These are phyloP conservation scores for Pachymerium ferrugineum DNA, from an alignment of 2,888 invertebrate species.

Conservation along the genomic window DNA sequence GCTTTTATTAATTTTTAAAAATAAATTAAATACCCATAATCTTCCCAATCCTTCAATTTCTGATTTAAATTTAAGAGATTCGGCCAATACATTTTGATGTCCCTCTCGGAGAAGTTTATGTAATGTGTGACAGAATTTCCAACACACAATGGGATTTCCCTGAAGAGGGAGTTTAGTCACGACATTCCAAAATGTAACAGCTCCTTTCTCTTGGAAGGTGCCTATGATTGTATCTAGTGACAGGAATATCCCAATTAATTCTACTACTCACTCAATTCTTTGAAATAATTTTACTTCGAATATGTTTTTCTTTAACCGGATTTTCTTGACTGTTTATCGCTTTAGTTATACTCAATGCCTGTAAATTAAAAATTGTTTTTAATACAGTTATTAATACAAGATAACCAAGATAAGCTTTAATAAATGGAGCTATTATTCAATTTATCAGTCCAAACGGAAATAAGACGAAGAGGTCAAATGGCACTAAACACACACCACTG, in stretches of 20 bases:
- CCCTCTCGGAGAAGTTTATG: slow-evolving; percentile 95
- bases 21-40: slow-evolving; percentile 77
- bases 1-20: slow-evolving; percentile 20
- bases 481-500: not conserved
- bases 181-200: slow-evolving; percentile 81
- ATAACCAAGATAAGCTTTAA: not conserved
- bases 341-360: slow-evolving; percentile 84
- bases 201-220: slow-evolving; percentile 87
- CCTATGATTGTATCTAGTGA: slow-evolving; percentile 76
- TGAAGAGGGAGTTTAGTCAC: slow-evolving; percentile 68
- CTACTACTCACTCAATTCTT: too few species aligned
- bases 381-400: not conserved
- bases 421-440: slow-evolving; percentile 4
- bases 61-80: slow-evolving; percentile 72
- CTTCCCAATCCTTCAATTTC: slow-evolving; percentile 82
- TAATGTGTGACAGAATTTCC: slow-evolving; percentile 98
- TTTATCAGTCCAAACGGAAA: not conserved
- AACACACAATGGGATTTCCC: slow-evolving; percentile 91
- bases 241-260: too few species aligned
- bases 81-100: slow-evolving; percentile 76
- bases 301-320: slow-evolving; percentile 98
- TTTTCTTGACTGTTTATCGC: slow-evolving; percentile 87
- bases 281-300: slow-evolving; percentile 59
- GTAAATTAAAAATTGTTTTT: slow-evolving; percentile 43
- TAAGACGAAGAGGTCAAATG: slow-evolving; percentile 12